Percentiles rank a stretch among this genome's conserved stretches.
Evolutionary conservation across 2,888 invertebrate species (phyloP).

Genomic region (Branchellion lobata): DNA sequence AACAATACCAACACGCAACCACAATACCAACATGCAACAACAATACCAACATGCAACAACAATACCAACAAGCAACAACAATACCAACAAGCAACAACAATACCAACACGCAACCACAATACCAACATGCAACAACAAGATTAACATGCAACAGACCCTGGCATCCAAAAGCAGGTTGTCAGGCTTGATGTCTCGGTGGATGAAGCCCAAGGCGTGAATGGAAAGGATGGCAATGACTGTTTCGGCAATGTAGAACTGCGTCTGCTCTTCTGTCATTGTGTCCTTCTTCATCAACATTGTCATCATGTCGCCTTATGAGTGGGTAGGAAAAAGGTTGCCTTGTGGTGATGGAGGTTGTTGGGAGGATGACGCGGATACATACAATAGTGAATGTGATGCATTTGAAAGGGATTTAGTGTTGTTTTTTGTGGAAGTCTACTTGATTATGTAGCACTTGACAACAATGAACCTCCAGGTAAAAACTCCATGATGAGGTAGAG

Average conservation of each 20-base stretch:
- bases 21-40: too few species aligned
- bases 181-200: constrained; percentile 97
- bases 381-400: too few species aligned
- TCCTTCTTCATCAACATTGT: constrained; percentile 99
- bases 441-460: too few species aligned
- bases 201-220: constrained; percentile 90
- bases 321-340: background rate
- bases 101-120: too few species aligned
- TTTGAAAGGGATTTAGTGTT: too few species aligned
- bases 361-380: too few species aligned
- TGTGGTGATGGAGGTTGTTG: background rate
- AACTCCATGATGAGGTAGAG: constrained; percentile 99
- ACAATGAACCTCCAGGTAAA: constrained; percentile 82
- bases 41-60: too few species aligned
- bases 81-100: too few species aligned
- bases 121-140: too few species aligned
- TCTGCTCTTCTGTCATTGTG: constrained; percentile 95
- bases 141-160: constrained; percentile 41
- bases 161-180: constrained; percentile 78
- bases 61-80: too few species aligned
- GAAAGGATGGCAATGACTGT: constrained; percentile 97
- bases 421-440: too few species aligned
- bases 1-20: too few species aligned
- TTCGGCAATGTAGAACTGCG: constrained; percentile 98
- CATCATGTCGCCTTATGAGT: constrained; percentile 85